Base-by-base conservation (phyloP, 2,888 invertebrate species). In the Omphaloscelis lunosa region DNA sequence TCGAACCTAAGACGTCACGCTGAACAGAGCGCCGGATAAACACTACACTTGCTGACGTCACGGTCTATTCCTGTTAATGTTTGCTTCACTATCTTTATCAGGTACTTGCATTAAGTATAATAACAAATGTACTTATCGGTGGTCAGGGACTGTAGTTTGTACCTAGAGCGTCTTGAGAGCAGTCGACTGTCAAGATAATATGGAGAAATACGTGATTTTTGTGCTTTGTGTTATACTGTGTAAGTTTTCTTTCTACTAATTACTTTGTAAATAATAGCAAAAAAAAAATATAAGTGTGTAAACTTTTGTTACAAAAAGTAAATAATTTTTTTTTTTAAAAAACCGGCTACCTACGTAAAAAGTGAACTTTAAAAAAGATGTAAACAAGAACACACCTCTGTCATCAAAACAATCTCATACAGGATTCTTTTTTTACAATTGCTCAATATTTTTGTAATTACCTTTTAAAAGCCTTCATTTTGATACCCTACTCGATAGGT, bases 181-280 rank as follows among this genome's bases (percentile, higher is more conserved):
- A 61, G 70, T 67, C 67, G 63, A 41, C 66, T 65, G 53, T 39
- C 56, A 53, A 75, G 61, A 75, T 63, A 89, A 72, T 27, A 82
- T 91, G 91, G 80, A 80, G 72, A 81, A 79, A 71, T 86, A 81
- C 80, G 78, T 74, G 48, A 61, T 77, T 27, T 29, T 88, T 63
- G 80, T 88, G 34, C n/a, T 90, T 8, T 77, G 83, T 74, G 20
- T 81, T 51, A n/a, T 88, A 41, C 56, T 89, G 11, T 77, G 92
- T 92, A 86, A 92, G 91, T 90, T 74, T 66, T 62, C 12, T 68
- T 59, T 59, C 2, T n/a, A 39, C 4, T 58, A n/a, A n/a, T 68
- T n/a, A 39, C 39, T 68, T 58, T n/a, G 6, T 6, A 34, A 34
- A 3, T 23, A 20, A 20, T 45, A 27, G 0, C n/a, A n/a, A 20